phyloP scores from a whole-genome alignment of 2,797 vertebrate genomes.

The Syncerus caffer region DNA sequence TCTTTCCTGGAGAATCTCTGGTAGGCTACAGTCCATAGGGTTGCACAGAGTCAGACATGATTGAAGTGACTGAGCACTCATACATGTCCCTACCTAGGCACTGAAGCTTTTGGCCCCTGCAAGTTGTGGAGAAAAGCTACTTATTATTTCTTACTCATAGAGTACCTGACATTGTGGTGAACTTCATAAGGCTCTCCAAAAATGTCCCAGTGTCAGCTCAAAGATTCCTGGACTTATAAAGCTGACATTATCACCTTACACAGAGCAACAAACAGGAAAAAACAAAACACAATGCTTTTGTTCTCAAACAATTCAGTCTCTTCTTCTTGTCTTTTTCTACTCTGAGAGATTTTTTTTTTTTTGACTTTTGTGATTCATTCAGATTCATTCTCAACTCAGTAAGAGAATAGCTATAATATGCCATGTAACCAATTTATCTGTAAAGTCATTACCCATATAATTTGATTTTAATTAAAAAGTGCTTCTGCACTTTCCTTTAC shows the following conservation, averaged over 20 bases:
- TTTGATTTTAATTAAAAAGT: conserved; percentile 57
- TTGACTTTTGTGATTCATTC: conserved; percentile 7
- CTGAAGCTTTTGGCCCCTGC: not conserved
- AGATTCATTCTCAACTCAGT: not conserved
- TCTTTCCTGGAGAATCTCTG: not conserved
- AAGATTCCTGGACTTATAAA: not conserved
- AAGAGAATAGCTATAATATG: not conserved
- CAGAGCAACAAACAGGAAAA: not conserved
- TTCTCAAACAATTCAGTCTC: not conserved
- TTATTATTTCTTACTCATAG: not conserved
- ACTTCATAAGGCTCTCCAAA: not conserved
- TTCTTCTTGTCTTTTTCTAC: not conserved
- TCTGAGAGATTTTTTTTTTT: conserved; percentile 34
- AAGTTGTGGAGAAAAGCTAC: not conserved
- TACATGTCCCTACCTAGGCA: not conserved
- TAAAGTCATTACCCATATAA: conserved; percentile 9
- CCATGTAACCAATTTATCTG: conserved; percentile 21
- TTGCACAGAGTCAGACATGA: not conserved
- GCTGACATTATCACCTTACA: not conserved
- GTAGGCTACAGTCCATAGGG: not conserved
- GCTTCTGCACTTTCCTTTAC: not conserved
- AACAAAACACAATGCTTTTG: not conserved
- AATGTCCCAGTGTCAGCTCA: not conserved
- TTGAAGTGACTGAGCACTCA: not conserved
- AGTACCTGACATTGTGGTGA: not conserved